These are phyloP conservation scores for Scaptomyza parva DNA, from an alignment of 2,888 invertebrate genomes.

Conservation along the genomic window DNA sequence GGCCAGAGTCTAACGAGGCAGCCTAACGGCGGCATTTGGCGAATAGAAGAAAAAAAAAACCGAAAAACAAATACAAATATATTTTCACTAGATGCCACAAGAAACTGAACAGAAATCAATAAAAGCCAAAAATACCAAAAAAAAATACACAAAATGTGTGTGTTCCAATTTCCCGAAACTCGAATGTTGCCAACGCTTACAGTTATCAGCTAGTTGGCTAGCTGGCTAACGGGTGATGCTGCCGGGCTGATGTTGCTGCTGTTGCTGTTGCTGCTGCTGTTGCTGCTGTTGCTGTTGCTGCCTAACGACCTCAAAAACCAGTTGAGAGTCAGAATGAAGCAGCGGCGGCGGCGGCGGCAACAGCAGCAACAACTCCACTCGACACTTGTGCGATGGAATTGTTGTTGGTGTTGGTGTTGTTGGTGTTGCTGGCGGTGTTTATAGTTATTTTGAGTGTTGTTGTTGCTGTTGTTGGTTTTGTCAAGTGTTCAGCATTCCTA, in stretches of 20 bases:
- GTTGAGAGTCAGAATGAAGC: slow-evolving; percentile 52
- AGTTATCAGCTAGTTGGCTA: slow-evolving; percentile 44
- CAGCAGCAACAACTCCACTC: slow-evolving; percentile 35
- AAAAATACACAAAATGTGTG: slow-evolving; percentile 7
- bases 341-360: slow-evolving; percentile 19
- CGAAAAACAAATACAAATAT: slow-evolving; percentile 5
- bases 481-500: slow-evolving; percentile 65
- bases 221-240: slow-evolving; percentile 48
- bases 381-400: slow-evolving; percentile 55
- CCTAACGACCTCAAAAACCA: slow-evolving; percentile 71
- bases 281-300: slow-evolving; percentile 30
- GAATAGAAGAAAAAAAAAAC: neutral
- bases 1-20: slow-evolving; percentile 52
- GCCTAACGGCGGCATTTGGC: slow-evolving; percentile 50
- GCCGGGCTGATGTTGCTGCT: slow-evolving; percentile 26
- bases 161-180: slow-evolving; percentile 61
- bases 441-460: slow-evolving; percentile 7
- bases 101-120: slow-evolving; percentile 48
- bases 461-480: slow-evolving; percentile 43
- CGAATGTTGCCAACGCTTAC: slow-evolving; percentile 43
- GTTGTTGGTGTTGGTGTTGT: slow-evolving; percentile 26
- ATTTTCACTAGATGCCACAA: slow-evolving; percentile 50
- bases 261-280: slow-evolving; percentile 34
- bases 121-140: slow-evolving; percentile 39
- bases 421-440: slow-evolving; percentile 16